These are phyloP conservation scores for Sebastes fasciatus DNA, from an alignment of 2,113 vertebrate species.

Conservation along the genomic window DNA sequence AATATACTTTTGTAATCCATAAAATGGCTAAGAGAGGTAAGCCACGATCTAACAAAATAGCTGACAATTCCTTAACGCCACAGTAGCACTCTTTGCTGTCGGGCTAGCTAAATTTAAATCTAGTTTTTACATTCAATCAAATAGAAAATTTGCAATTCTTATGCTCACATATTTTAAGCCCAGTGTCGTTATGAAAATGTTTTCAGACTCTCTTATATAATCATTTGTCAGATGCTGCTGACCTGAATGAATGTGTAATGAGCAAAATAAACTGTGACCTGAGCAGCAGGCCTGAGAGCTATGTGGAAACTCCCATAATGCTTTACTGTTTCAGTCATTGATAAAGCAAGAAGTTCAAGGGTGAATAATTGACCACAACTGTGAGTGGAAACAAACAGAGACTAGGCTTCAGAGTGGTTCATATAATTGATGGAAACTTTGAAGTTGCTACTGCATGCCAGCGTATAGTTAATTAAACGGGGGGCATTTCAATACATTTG, in stretches of 20 bases:
- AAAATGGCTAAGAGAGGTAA: no score
- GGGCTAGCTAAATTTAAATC: not conserved
- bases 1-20: no score
- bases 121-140: not conserved
- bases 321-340: not conserved
- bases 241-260: not conserved
- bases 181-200: not conserved
- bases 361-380: constrained; percentile 13
- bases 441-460: not conserved
- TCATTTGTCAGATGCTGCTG: not conserved
- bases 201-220: not conserved
- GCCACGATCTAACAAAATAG: no score
- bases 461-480: not conserved
- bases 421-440: not conserved
- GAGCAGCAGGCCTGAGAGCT: not conserved
- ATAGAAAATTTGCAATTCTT: not conserved
- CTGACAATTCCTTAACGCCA: not conserved
- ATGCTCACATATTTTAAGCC: not conserved
- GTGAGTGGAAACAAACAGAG: not conserved
- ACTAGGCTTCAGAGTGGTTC: not conserved
- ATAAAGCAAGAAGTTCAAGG: not conserved
- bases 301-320: constrained; percentile 4
- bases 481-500: not conserved
- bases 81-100: not conserved
- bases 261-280: not conserved